Conservation (phyloP, 2,113 vertebrate species). For the Hepsetus odoe region DNA sequence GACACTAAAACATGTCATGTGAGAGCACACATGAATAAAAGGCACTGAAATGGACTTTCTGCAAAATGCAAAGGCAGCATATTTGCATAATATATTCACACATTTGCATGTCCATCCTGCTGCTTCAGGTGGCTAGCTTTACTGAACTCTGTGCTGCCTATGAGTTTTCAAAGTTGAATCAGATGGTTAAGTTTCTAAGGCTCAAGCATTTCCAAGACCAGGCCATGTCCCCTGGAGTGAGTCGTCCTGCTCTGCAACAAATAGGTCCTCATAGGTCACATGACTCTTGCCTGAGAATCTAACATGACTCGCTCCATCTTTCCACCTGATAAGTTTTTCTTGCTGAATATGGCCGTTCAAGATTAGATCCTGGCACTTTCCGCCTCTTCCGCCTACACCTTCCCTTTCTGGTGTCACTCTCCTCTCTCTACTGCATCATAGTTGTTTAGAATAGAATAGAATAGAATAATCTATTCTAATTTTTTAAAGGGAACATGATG, state of each 20-base stretch:
- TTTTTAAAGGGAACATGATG: slow-evolving; percentile 49
- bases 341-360: neutral
- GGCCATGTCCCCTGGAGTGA: neutral
- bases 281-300: slow-evolving; percentile 27
- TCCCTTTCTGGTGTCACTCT: slow-evolving; percentile 51
- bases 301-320: slow-evolving; percentile 1
- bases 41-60: slow-evolving; percentile 1
- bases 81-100: slow-evolving; percentile 51
- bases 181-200: slow-evolving; percentile 7
- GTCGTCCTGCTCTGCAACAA: slow-evolving; percentile 63
- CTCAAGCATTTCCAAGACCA: neutral
- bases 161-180: slow-evolving; percentile 31
- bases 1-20: slow-evolving; percentile 14
- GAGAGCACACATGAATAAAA: slow-evolving; percentile 18
- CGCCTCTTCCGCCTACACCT: neutral
- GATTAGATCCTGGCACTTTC: slow-evolving; percentile 30
- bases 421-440: slow-evolving; percentile 37
- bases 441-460: too few relatives aligned
- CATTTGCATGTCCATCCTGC: slow-evolving; percentile 49
- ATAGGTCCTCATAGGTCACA: slow-evolving; percentile 59
- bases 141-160: slow-evolving; percentile 50
- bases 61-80: slow-evolving; percentile 15
- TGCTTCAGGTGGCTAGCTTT: slow-evolving; percentile 60
- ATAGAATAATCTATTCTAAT: too few relatives aligned
- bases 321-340: neutral